These are phyloP conservation scores for Platysteira castanea DNA, from an alignment of 2,113 vertebrate species.

Conservation along the genomic window DNA sequence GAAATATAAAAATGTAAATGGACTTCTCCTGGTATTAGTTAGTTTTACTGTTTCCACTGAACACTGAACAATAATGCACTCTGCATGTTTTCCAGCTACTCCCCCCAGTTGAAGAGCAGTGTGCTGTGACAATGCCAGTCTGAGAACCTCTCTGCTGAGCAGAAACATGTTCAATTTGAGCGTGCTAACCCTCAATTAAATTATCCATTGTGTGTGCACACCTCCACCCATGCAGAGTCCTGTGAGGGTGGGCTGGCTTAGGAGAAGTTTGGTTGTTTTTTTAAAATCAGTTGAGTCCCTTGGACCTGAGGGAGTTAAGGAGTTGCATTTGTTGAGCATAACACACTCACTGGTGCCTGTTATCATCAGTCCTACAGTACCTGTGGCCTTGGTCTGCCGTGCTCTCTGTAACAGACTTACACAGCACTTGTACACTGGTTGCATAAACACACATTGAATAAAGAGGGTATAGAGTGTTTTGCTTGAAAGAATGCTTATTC, in stretches of 20 bases:
- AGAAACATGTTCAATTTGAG: background rate
- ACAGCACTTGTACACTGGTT: background rate
- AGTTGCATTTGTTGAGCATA: background rate
- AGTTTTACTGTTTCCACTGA: background rate
- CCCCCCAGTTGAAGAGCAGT: background rate
- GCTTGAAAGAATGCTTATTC: background rate
- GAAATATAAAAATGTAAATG: background rate
- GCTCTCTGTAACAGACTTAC: background rate
- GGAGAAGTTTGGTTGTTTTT: background rate
- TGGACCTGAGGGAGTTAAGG: accelerated
- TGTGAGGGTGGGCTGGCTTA: background rate
- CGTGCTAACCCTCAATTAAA: background rate
- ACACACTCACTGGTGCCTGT: background rate
- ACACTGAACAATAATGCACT: accelerated
- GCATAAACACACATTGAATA: background rate
- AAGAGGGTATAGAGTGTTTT: background rate
- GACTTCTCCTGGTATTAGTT: background rate
- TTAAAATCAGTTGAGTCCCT: background rate
- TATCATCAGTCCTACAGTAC: accelerated
- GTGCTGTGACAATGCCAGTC: background rate
- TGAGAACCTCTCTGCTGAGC: background rate
- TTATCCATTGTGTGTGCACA: background rate
- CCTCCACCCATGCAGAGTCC: background rate
- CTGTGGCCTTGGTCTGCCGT: background rate
- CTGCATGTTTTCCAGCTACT: background rate